These are phyloP conservation scores for Onychomys arenicola DNA, from an alignment of 2,797 vertebrate species.

Conservation along the genomic window DNA sequence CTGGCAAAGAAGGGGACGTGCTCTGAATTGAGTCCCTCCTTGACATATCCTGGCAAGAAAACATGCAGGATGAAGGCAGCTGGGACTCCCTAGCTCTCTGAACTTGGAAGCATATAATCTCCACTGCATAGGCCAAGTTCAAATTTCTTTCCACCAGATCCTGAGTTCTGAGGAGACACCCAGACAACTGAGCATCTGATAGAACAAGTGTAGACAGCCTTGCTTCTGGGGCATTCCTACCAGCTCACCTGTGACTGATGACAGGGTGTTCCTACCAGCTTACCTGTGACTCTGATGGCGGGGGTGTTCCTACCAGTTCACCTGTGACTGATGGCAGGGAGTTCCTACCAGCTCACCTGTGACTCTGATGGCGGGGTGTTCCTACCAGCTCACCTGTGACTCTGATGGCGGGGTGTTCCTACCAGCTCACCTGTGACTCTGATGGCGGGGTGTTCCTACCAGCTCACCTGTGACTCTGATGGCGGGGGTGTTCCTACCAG, in stretches of 20 bases:
- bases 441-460: too few relatives aligned
- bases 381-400: too few relatives aligned
- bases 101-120: not conserved
- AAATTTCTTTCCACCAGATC: not conserved
- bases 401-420: too few relatives aligned
- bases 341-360: too few relatives aligned
- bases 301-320: accelerated
- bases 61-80: not conserved
- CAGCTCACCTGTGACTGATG: not conserved
- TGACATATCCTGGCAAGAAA: not conserved
- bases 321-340: too few relatives aligned
- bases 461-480: too few relatives aligned
- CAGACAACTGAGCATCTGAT: not conserved
- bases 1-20: not conserved
- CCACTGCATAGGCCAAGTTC: not conserved
- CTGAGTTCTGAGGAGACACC: not conserved
- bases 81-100: not conserved
- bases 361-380: too few relatives aligned
- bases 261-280: accelerated
- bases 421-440: not conserved
- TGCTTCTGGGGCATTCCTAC: not conserved
- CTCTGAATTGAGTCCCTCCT: not conserved
- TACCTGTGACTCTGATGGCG: accelerated
- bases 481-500: too few relatives aligned
- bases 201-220: too few relatives aligned